Conservation (phyloP, 2,113 vertebrate species). For the Psittacara wagleri region DNA sequence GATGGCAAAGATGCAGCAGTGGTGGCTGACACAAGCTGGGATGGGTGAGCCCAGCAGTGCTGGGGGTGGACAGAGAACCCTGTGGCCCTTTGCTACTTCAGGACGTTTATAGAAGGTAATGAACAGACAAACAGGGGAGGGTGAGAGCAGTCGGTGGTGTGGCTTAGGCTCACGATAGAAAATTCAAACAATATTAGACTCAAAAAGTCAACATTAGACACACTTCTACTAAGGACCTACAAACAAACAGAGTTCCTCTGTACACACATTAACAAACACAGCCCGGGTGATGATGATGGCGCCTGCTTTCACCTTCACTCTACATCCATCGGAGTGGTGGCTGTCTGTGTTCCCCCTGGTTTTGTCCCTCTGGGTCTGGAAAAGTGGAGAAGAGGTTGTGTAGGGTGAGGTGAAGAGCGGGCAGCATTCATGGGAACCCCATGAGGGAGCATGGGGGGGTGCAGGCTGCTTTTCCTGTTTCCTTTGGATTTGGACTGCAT, state of each 20-base stretch:
- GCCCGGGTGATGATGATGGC: conserved; percentile 69
- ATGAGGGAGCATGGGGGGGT: fast-evolving
- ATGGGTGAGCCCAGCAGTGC: background rate
- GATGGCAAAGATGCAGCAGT: background rate
- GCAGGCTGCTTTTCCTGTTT: background rate
- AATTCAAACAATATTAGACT: conserved; percentile 96
- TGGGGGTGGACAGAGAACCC: background rate
- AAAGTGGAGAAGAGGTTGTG: background rate
- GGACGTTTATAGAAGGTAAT: conserved; percentile 69
- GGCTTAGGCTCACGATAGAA: conserved; percentile 85
- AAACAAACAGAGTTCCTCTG: conserved; percentile 91
- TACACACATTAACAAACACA: conserved; percentile 87
- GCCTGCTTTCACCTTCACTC: conserved; percentile 78
- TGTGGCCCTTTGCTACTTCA: conserved; percentile 8
- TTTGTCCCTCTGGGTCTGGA: background rate
- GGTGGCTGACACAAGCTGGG: background rate
- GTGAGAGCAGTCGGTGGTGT: conserved; percentile 76
- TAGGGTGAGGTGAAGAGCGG: too few relatives aligned
- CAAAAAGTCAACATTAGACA: conserved; percentile 90
- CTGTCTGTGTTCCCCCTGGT: background rate
- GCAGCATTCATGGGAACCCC: fast-evolving
- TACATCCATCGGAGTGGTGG: background rate
- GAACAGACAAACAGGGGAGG: conserved; percentile 80
- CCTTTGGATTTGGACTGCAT: background rate
- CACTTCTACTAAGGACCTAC: conserved; percentile 92